Base-by-base conservation (phyloP, 1,140 invertebrate genomes). In the Cephus cinctus region DNA sequence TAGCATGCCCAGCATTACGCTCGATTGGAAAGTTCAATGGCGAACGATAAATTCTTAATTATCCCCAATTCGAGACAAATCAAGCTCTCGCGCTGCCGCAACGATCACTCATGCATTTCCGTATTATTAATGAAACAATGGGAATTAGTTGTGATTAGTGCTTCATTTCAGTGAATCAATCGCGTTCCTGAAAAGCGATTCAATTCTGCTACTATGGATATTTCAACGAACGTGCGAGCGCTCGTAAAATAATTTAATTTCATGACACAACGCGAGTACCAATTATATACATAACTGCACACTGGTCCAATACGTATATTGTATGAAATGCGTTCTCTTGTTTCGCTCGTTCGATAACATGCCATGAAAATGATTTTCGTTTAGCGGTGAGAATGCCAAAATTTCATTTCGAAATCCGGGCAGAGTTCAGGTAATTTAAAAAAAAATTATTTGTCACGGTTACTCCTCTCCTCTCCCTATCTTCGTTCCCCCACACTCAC, bases 71-170 rank as follows among this genome's bases (percentile, higher is more conserved):
- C 47, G 54, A 41, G 35, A 45, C 44, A 61, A 61, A 61, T 57
- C 50, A 50, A 51, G 54, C 54, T 47, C 47, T 31, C 54, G 20
- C 47, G 47, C n/a, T n/a, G n/a, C n/a, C 44, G 57, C 53, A 57
- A 60, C 57, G 58, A 51, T 46, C 43, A 38, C 44, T 50, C 44
- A 48, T 30, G 46, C 54, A 43, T 25, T 36, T 38, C 47, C 49
- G 58, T 57, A 53, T 61, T 56, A 60, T 61, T 61, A 61, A 61
- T 54, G 58, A 60, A 61, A 61, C 58, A 61, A 61, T 60, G 44
- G 54, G 51, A 61, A 61, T 61, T 61, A 60, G 56, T 61, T 57
- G 59, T 61, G 59, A 61, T 60, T 61, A 61, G 57, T 61, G 59
- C 50, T 61, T 57, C 59, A 46, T 60, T 60, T 57, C 47, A 38